These are phyloP conservation scores for Aeoliscus strigatus DNA, from an alignment of 2,797 vertebrate genomes.

Conservation along the genomic window DNA sequence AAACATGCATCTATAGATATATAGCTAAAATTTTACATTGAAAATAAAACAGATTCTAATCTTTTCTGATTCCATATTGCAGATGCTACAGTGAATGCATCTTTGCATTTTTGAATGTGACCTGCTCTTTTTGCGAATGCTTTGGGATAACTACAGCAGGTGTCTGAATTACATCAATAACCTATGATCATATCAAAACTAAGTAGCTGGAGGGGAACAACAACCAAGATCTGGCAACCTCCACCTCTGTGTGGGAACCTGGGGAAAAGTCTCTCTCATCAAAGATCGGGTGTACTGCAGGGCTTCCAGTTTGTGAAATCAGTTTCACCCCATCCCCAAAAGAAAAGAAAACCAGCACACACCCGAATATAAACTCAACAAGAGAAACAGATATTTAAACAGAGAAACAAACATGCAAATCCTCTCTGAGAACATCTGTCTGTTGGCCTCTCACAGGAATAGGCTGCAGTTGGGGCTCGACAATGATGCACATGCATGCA, in stretches of 20 bases:
- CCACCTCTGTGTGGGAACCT: slow-evolving; percentile 41
- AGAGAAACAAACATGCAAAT: slow-evolving; percentile 49
- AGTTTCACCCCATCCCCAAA: slow-evolving; percentile 26
- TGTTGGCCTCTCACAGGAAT: slow-evolving; percentile 59
- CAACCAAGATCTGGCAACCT: slow-evolving; percentile 59
- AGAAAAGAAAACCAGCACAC: slow-evolving; percentile 1
- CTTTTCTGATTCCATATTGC: too few species aligned
- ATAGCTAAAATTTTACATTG: too few species aligned
- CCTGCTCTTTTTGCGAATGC: slow-evolving; percentile 33
- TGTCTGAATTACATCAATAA: slow-evolving; percentile 62
- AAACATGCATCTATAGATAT: too few species aligned
- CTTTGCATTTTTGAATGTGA: slow-evolving; percentile 30
- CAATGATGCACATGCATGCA: slow-evolving; percentile 33
- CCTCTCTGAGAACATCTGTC: slow-evolving; percentile 66
- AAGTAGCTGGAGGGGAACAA: slow-evolving; percentile 58
- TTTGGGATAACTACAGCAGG: slow-evolving; percentile 47
- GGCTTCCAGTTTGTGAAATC: slow-evolving; percentile 48
- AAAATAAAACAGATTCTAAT: too few species aligned
- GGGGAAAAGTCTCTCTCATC: slow-evolving; percentile 55
- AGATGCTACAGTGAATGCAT: slow-evolving; percentile 14
- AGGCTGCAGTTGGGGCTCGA: slow-evolving; percentile 49
- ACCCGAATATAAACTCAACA: slow-evolving; percentile 41
- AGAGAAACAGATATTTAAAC: slow-evolving; percentile 51
- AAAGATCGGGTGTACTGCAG: slow-evolving; percentile 45
- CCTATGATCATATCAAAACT: slow-evolving; percentile 54